phyloP scores from a whole-genome alignment of 1,140 invertebrate species.

The Formica selysi region DNA sequence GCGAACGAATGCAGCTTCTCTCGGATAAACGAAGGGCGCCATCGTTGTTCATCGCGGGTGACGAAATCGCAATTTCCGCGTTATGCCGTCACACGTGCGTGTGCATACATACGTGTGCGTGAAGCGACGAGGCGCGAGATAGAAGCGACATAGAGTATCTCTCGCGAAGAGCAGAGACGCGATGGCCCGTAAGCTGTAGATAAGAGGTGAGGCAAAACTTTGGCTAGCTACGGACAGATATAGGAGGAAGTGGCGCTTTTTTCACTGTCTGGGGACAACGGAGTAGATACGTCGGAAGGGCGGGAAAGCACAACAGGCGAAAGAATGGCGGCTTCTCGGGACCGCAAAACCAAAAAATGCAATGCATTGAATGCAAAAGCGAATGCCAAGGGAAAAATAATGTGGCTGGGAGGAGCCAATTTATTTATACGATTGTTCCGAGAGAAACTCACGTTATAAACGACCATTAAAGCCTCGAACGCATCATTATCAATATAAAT shows the following conservation, averaged over 20 bases:
- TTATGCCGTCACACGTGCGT: neutral
- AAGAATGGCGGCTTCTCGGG: conserved; percentile 1
- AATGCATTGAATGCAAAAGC: conserved; percentile 36
- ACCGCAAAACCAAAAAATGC: conserved; percentile 29
- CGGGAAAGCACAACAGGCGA: neutral
- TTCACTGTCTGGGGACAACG: conserved; percentile 42
- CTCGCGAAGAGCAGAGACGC: conserved; percentile 14
- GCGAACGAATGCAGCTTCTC: conserved; percentile 44
- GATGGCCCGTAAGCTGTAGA: conserved; percentile 56
- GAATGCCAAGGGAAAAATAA: neutral
- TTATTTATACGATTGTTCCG: conserved; percentile 1
- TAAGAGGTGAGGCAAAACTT: conserved; percentile 50
- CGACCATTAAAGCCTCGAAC: neutral
- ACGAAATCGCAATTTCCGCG: conserved; percentile 59
- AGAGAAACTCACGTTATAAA: neutral
- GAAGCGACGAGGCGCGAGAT: conserved; percentile 18
- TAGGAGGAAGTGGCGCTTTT: conserved; percentile 29
- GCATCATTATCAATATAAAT: neutral
- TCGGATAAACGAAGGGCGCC: conserved; percentile 32
- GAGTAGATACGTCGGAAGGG: conserved; percentile 16
- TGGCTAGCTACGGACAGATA: conserved; percentile 23
- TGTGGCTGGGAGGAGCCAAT: neutral
- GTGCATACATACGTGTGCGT: neutral
- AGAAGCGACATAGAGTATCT: conserved; percentile 22
- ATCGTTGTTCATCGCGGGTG: conserved; percentile 29